These are phyloP conservation scores for Plebejus melissa DNA, from an alignment of 2,888 invertebrate species.

Conservation along the genomic window DNA sequence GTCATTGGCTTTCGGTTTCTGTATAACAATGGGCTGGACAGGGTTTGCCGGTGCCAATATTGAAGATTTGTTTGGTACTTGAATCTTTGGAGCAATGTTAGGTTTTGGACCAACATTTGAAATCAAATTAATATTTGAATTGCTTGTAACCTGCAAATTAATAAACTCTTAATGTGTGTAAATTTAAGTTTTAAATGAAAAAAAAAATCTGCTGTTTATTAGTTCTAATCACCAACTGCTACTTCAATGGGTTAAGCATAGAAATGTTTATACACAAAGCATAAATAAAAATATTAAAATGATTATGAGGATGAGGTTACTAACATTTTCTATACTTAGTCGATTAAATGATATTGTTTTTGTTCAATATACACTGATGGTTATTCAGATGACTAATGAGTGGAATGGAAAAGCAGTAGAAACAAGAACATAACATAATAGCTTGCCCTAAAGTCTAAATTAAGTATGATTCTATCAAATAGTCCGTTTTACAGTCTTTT, in stretches of 20 bases:
- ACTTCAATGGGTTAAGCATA: not conserved
- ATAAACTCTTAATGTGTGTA: not conserved
- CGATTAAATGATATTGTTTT: not conserved
- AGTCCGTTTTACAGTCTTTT: not conserved
- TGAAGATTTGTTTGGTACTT: constrained; percentile 59
- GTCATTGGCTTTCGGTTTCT: constrained; percentile 72
- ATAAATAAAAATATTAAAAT: not conserved
- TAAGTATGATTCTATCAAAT: not conserved
- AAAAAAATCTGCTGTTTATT: not conserved
- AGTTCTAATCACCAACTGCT: not conserved
- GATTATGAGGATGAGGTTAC: not conserved
- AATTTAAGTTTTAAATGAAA: constrained; percentile 3
- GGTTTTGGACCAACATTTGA: constrained; percentile 65
- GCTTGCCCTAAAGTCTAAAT: not conserved
- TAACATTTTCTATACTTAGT: not conserved
- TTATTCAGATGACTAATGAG: not conserved
- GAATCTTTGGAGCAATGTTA: constrained; percentile 64
- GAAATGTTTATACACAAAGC: not conserved
- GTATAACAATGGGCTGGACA: constrained; percentile 77
- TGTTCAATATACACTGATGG: not conserved
- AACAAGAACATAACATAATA: not conserved
- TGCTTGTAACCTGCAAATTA: constrained; percentile 63
- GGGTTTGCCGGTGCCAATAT: constrained; percentile 62
- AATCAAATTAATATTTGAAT: constrained; percentile 66
- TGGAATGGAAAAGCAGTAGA: not conserved